These are phyloP conservation scores for Pocota personata DNA, from an alignment of 2,888 invertebrate species.

Conservation along the genomic window DNA sequence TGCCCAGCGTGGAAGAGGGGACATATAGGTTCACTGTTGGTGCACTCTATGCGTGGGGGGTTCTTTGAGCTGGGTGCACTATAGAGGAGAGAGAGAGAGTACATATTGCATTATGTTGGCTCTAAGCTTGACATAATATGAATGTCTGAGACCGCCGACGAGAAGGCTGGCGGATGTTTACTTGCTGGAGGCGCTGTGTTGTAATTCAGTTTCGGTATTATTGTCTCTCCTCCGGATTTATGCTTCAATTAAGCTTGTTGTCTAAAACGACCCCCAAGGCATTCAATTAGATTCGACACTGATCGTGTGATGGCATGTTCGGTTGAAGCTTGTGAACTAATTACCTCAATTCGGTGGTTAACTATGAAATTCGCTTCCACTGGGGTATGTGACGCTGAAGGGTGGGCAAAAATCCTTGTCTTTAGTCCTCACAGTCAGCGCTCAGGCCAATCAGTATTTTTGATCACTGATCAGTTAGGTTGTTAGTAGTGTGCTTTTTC, in stretches of 20 bases:
- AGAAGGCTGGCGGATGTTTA: background rate
- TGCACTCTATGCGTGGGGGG: slow-evolving; percentile 30
- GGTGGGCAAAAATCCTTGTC: too few relatives aligned
- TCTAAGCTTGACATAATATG: background rate
- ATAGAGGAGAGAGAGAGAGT: background rate
- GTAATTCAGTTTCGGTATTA: slow-evolving; percentile 22
- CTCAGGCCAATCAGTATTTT: too few relatives aligned
- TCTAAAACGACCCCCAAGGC: slow-evolving; percentile 13
- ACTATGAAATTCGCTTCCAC: background rate
- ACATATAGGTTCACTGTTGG: background rate
- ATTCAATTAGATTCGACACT: slow-evolving; percentile 20
- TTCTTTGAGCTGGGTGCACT: background rate
- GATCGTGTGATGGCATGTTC: slow-evolving; percentile 23
- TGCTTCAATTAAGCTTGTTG: slow-evolving; percentile 37
- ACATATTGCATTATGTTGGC: slow-evolving; percentile 34
- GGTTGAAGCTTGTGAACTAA: background rate
- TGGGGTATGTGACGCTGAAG: too few relatives aligned
- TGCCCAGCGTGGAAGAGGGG: background rate
- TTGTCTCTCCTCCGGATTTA: background rate
- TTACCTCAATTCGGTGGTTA: background rate
- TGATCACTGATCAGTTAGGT: too few relatives aligned
- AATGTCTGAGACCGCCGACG: background rate
- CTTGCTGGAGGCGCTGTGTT: slow-evolving; percentile 1
- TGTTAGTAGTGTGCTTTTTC: too few relatives aligned
- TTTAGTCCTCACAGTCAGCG: too few relatives aligned